phyloP scores from a whole-genome alignment of 2,797 vertebrate species.

The Mus spretus region DNA sequence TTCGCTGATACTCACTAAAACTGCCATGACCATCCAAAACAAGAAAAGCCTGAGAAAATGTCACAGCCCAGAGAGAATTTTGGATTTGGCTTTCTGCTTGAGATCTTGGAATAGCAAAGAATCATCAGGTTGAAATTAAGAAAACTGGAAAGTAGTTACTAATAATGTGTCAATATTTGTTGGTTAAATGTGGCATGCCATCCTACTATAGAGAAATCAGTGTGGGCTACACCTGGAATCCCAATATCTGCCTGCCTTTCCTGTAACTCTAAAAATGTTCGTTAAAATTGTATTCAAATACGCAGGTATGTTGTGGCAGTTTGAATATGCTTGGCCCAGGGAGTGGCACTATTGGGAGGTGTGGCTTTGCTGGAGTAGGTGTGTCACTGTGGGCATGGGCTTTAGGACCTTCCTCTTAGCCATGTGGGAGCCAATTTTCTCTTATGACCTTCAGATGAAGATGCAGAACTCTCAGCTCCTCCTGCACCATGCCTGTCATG shows the following conservation, averaged over 20 bases:
- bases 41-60: not conserved
- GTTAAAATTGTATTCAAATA: constrained; percentile 15
- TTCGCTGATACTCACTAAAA: not conserved
- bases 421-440: not conserved
- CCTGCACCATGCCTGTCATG: not conserved
- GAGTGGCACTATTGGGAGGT: not conserved
- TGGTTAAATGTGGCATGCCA: not conserved
- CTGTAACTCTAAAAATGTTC: constrained; percentile 1
- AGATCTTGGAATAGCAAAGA: not conserved
- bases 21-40: not conserved
- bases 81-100: not conserved
- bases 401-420: not conserved
- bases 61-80: not conserved
- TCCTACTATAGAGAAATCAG: not conserved
- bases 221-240: not conserved
- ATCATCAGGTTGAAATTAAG: not conserved
- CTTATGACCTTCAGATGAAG: not conserved
- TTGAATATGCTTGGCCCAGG: not conserved
- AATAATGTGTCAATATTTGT: not conserved
- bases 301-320: not conserved
- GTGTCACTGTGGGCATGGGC: not conserved
- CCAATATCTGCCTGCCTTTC: not conserved
- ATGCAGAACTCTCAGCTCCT: not conserved
- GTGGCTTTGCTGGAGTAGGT: not conserved
- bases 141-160: not conserved